Evolutionary conservation across 2,888 invertebrate species (phyloP).

Genomic region (Drosophila gaucha): DNA sequence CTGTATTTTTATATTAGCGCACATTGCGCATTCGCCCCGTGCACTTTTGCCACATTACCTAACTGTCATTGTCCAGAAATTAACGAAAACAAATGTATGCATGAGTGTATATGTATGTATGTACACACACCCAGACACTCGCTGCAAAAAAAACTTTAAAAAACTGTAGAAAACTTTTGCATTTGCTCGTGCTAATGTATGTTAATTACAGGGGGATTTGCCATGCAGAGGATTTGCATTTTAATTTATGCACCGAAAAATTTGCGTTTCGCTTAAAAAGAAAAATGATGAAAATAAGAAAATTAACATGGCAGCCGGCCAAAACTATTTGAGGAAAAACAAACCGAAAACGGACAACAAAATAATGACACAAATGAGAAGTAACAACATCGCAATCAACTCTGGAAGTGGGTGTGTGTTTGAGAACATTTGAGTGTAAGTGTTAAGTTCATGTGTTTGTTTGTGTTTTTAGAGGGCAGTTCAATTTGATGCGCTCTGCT

Average conservation of each 20-base stretch:
- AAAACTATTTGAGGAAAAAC: constrained; percentile 54
- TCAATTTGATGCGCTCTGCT: neutral
- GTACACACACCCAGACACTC: constrained; percentile 31
- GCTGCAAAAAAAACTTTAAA: constrained; percentile 20
- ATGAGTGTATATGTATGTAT: constrained; percentile 1
- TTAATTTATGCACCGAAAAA: constrained; percentile 80
- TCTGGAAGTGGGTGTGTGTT: constrained; percentile 18
- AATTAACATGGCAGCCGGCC: constrained; percentile 33
- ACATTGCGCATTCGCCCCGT: constrained; percentile 57
- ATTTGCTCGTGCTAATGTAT: constrained; percentile 84
- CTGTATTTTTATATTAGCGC: constrained; percentile 76
- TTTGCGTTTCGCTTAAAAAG: constrained; percentile 54
- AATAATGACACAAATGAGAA: constrained; percentile 68
- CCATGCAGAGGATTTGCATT: constrained; percentile 81
- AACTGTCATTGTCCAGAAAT: constrained; percentile 82
- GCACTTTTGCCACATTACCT: constrained; percentile 62
- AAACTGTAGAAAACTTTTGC: constrained; percentile 65
- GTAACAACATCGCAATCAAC: constrained; percentile 62
- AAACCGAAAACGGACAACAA: constrained; percentile 39
- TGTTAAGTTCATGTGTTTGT: neutral
- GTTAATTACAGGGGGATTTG: constrained; percentile 84
- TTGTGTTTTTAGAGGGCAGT: neutral
- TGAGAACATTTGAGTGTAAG: constrained; percentile 1
- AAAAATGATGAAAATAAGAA: constrained; percentile 18
- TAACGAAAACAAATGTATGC: constrained; percentile 74